Base-by-base conservation (phyloP, 2,888 invertebrate genomes). In the Mythimna ferrago region DNA sequence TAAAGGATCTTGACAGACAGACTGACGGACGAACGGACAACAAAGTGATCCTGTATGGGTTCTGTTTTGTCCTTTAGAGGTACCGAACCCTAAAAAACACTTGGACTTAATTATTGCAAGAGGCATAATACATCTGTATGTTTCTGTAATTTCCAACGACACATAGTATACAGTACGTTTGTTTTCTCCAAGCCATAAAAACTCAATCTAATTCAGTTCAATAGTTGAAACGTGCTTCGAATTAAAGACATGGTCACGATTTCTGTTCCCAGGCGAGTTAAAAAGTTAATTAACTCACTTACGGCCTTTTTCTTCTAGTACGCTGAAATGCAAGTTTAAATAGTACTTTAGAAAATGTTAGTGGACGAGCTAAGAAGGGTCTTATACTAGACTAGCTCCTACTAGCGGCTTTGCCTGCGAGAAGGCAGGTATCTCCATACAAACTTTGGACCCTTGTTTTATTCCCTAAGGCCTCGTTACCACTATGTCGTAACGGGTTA, bases 241-340 rank as follows among this genome's bases (percentile, higher is more conserved):
- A 78, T 84, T 38, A 60, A 71, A 71, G 32, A 35, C 44, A 35
- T 51, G 66, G 35, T 66, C 61, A 84, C 80, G 69, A 71, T 66
- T 78, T 75, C 71, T 74, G 73, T 62, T 71, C 62, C 53, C 60
- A 1, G 19, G 57, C n/a, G 57, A 73, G 58, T 81, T 78, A 68
- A 81, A 82, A 84, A 78, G 81, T 83, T 84, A 84, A 83, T 83
- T 78, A 83, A 71, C 60, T 75, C 58, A 80, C 81, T 80, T 68
- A 80, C 66, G 62, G 11, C 58, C 58, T 70, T 70, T 60, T 67
- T 56, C 60, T 41, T 54, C 1, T 51, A 19, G 57, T 16, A 44
- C 26, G 54, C 48, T 44, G n/a, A 57, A 65, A 38, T 60, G 63
- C 32, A 66, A 62, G 61, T 66, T 61, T 61, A 16, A 26, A 62